Conservation (phyloP, 2,888 invertebrate species). For the Hydriomena furcata region DNA sequence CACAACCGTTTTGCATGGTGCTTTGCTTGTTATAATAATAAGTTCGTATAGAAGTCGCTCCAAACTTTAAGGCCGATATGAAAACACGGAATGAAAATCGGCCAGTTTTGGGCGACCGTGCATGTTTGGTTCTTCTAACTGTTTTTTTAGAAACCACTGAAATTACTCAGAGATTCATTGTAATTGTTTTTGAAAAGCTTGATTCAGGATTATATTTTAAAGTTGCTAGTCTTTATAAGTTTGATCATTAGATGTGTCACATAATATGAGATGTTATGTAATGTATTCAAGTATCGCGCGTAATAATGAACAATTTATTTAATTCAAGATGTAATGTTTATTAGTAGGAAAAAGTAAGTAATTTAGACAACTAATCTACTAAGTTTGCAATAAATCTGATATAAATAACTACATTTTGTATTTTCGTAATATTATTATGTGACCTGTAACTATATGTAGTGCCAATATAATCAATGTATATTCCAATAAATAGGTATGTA, state of each 20-base stretch:
- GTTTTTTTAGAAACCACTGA: conserved; percentile 70
- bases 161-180: conserved; percentile 63
- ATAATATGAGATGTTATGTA: conserved; percentile 27
- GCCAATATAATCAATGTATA: conserved; percentile 70
- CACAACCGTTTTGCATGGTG: conserved; percentile 65
- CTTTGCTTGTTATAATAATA: conserved; percentile 48
- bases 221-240: conserved; percentile 60
- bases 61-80: conserved; percentile 1
- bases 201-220: conserved; percentile 45
- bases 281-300: conserved; percentile 30
- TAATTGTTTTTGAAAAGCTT: conserved; percentile 52
- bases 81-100: no score
- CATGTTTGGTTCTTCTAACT: conserved; percentile 44
- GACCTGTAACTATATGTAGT: conserved; percentile 72
- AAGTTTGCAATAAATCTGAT: conserved; percentile 39
- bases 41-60: conserved; percentile 11
- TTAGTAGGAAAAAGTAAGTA: conserved; percentile 43
- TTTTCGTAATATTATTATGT: conserved; percentile 61
- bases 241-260: conserved; percentile 39
- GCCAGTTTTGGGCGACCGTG: conserved; percentile 30
- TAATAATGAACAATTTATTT: conserved; percentile 36
- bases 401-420: conserved; percentile 55
- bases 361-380: conserved; percentile 49
- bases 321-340: conserved; percentile 37
- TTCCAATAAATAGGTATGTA: conserved; percentile 39